These are phyloP conservation scores for Galbula dea DNA, from an alignment of 2,113 vertebrate species.

Conservation along the genomic window DNA sequence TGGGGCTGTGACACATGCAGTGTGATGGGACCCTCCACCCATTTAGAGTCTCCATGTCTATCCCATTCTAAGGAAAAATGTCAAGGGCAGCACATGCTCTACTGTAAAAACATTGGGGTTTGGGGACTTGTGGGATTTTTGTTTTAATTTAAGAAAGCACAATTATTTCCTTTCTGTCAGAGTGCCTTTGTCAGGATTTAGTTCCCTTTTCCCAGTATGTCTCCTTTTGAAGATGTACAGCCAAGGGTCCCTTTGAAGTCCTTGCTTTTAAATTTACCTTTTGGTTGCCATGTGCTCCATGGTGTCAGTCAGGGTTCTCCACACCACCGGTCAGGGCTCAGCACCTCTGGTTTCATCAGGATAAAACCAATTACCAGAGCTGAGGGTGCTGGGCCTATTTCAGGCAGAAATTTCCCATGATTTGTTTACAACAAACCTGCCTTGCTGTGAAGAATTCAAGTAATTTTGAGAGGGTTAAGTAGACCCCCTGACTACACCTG, in stretches of 20 bases:
- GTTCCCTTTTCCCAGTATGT: neutral
- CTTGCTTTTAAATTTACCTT: neutral
- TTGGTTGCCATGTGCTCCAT: neutral
- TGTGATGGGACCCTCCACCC: accelerated
- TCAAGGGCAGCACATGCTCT: accelerated
- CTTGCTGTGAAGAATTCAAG: neutral
- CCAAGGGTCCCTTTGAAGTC: neutral
- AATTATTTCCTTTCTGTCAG: neutral
- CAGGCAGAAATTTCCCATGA: neutral
- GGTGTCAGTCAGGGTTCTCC: neutral
- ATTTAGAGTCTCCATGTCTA: neutral
- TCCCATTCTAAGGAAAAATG: neutral
- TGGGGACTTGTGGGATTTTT: neutral
- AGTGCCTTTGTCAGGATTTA: neutral
- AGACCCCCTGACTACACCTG: accelerated
- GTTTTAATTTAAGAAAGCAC: neutral
- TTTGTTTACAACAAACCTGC: neutral
- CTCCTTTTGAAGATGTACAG: neutral
- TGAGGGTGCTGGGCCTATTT: neutral
- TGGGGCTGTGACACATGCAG: neutral
- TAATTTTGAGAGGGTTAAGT: neutral
- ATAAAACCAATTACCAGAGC: neutral
- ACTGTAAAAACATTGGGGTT: neutral
- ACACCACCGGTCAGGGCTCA: neutral
- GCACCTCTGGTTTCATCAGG: neutral